phyloP scores from a whole-genome alignment of 1,140 invertebrate species.

The Dinoponera quadriceps region DNA sequence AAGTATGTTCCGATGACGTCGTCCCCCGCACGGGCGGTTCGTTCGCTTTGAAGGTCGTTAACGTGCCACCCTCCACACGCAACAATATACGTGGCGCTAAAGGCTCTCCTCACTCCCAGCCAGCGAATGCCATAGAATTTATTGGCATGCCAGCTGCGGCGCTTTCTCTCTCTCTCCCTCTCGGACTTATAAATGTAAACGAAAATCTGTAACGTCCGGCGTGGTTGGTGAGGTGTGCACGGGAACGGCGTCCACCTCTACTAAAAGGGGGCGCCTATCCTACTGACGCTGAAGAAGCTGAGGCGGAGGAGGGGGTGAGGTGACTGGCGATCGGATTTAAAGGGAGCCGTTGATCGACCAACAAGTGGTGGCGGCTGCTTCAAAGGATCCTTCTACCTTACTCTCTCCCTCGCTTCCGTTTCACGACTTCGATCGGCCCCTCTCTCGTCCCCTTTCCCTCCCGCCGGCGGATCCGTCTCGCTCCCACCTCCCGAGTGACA shows the following conservation, averaged over 20 bases:
- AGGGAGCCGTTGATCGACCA: constrained; percentile 83
- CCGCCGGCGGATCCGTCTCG: constrained; percentile 51
- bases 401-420: constrained; percentile 71
- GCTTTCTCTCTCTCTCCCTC: constrained; percentile 15
- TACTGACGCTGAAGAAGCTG: constrained; percentile 72
- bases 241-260: constrained; percentile 78
- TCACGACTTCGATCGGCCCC: constrained; percentile 45
- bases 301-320: constrained; percentile 69
- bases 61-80: constrained; percentile 44
- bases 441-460: constrained; percentile 35
- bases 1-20: constrained; percentile 56
- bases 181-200: constrained; percentile 81
- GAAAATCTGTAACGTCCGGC: constrained; percentile 79
- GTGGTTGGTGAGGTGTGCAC: constrained; percentile 79
- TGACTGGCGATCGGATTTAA: constrained; percentile 84
- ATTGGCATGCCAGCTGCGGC: constrained; percentile 68
- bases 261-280: constrained; percentile 81
- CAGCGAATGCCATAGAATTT: constrained; percentile 69
- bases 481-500: constrained; percentile 58
- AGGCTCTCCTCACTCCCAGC: constrained; percentile 46
- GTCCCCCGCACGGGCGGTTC: constrained; percentile 30
- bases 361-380: constrained; percentile 85
- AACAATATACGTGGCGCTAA: constrained; percentile 70
- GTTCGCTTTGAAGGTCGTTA: constrained; percentile 62
- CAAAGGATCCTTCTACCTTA: constrained; percentile 79